Evolutionary conservation across 2,888 invertebrate genomes (phyloP).

Genomic region (Pammene aurita): DNA sequence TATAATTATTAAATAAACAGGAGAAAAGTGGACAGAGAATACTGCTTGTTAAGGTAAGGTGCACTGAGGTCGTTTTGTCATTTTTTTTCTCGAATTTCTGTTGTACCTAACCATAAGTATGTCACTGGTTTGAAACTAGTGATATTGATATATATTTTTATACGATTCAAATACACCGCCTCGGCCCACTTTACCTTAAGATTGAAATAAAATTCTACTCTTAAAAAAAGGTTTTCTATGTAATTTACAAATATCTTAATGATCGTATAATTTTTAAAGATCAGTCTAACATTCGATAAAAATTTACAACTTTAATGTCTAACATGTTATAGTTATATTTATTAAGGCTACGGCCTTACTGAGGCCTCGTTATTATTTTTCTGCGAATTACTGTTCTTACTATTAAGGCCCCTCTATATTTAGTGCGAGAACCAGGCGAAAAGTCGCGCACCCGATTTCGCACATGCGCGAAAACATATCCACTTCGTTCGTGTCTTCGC

Average conservation of each 20-base stretch:
- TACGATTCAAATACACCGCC: not conserved
- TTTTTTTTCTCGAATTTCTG: not conserved
- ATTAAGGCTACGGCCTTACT: constrained; percentile 67
- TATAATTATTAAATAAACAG: constrained; percentile 59
- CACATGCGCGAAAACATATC: no score
- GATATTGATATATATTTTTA: not conserved
- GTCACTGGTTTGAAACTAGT: not conserved
- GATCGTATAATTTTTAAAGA: constrained; percentile 78
- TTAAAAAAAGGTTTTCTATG: constrained; percentile 65
- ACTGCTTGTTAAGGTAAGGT: constrained; percentile 49
- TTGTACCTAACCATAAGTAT: not conserved
- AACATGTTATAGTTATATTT: constrained; percentile 53
- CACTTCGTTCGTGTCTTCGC: no score
- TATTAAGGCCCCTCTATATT: no score
- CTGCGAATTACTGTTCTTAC: constrained; percentile 10
- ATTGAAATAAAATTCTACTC: constrained; percentile 57
- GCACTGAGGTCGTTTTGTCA: not conserved
- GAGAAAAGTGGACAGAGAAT: constrained; percentile 74
- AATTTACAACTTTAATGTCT: constrained; percentile 71
- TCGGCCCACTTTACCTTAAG: not conserved
- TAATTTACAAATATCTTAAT: constrained; percentile 70
- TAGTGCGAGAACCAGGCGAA: no score
- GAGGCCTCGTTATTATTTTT: constrained; percentile 36
- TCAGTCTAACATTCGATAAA: constrained; percentile 83
- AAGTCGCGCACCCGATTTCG: no score